Base-by-base conservation (phyloP, 2,888 invertebrate genomes). In the Pandemis corylana region DNA sequence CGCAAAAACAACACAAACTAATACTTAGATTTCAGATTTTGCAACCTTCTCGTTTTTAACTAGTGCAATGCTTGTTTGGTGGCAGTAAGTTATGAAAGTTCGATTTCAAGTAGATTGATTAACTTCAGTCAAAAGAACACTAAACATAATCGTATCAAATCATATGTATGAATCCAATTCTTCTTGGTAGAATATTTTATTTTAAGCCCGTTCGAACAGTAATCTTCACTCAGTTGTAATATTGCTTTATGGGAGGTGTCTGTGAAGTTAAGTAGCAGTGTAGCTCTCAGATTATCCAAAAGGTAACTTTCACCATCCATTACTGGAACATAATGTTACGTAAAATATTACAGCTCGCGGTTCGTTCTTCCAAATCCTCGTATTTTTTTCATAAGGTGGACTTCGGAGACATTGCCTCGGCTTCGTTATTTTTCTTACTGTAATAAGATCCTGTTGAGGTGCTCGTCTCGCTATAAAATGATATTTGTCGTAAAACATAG, bases 401-500 rank as follows among this genome's bases (percentile, higher is more conserved):
- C 59, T 63, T 56, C 64, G 42, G 10, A 53, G 46, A 46, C 36
- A 20, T n/a, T 28, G 59, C n/a, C 42, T 15, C 63, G n/a, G 64
- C 61, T 68, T 76, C 71, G 74, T 68, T 51, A 67, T 69, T 72
- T 75, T 71, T 69, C 68, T 66, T 49, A 65, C 61, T 63, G 73
- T 69, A 77, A 77, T 77, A 77, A 76, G 72, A 76, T 73, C 68
- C 72, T 72, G 77, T 70, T 74, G 71, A 69, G 69, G 65, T 68
- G 69, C 72, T 72, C 75, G 65, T 66, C 61, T 73, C 66, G 72
- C 71, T 78, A 80, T 81, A 83, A 82, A 85, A 85, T 83, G 78
- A 80, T 81, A 78, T 84, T 84, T 83, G 84, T 80, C 81, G 81
- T 83, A 80, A 83, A 85, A 85, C 84, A 85, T 84, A 78, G 82